Evolutionary conservation across 2,113 vertebrate genomes (phyloP), one percentile per base, ranked within the genome.

Genomic region (Arenaria interpres): DNA sequence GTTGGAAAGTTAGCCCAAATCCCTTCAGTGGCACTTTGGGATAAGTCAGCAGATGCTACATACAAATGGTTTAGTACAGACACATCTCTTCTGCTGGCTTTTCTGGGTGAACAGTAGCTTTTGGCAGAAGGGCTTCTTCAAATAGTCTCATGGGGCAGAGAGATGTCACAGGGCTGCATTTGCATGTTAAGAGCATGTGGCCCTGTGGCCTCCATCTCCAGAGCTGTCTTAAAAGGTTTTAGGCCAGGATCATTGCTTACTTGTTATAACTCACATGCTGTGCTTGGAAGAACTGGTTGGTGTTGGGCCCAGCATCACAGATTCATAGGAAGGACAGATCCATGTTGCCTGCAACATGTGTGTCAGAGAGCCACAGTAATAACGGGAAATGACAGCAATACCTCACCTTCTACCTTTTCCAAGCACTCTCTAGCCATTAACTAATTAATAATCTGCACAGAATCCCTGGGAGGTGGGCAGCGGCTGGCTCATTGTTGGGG

Each of bases 141-240:
- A 0, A 30, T 13, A 22, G 37, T 50, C 54, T 83, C 64, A 39
- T 0, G 3, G 59, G 85, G 27, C 67, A 32, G 41, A 37, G 51
- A 0, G 0, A 6, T 75, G 67, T 85, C 54, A 39, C 39, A 6
- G 0, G 1, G n/a, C 69, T 82, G 3, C 12, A 6, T 78, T 78
- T 63, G 57, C 24, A 2, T 23, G 22, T 27, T 79, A 15, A 60
- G 48, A 73, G 50, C 1, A 0, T 11, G 46, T 80, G 67, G 85
- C 67, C 41, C 19, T 32, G 24, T 69, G 85, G 75, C 79, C 21
- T 74, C 20, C n/a, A 7, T 54, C 72, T 77, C 32, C 72, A 84
- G 89, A 86, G 51, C 43, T 60, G 51, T 81, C 41, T 15, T 41
- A 13, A 64, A 81, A 89, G n/a, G 23, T 81, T 90, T 80, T 39